Evolutionary conservation across 2,888 invertebrate species (phyloP).

Genomic region (Hemithea aestivaria): DNA sequence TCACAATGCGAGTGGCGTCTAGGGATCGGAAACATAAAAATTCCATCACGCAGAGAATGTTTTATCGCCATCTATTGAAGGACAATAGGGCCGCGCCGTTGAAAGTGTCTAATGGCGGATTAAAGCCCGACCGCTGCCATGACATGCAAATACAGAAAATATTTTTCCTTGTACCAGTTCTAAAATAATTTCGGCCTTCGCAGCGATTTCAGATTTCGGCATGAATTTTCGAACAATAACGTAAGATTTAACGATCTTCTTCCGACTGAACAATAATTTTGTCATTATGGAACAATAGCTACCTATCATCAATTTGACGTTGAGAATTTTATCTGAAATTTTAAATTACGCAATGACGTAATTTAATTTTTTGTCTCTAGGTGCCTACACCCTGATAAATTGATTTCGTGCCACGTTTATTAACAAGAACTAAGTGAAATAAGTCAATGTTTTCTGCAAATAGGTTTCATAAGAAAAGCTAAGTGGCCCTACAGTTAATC

Average conservation of each 20-base stretch:
- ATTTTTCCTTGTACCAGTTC: constrained; percentile 16
- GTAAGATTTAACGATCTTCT: constrained; percentile 22
- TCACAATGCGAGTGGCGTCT: constrained; percentile 49
- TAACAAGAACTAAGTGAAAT: no score
- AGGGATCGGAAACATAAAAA: constrained; percentile 74
- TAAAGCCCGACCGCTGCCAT: constrained; percentile 27
- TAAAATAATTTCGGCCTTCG: constrained; percentile 7
- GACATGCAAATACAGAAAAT: constrained; percentile 36
- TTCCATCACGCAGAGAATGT: constrained; percentile 68
- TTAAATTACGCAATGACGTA: constrained; percentile 18
- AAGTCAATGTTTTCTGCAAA: no score
- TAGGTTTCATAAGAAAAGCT: constrained; percentile 9
- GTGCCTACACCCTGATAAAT: no score
- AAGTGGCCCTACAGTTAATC: constrained; percentile 23
- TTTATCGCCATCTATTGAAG: constrained; percentile 64
- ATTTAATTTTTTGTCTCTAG: no score
- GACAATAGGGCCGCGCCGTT: constrained; percentile 64
- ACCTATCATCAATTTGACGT: constrained; percentile 16
- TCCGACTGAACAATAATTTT: constrained; percentile 27
- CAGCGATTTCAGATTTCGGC: constrained; percentile 10
- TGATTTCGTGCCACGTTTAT: no score
- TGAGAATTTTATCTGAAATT: constrained; percentile 19
- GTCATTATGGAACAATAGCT: constrained; percentile 29
- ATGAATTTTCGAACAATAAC: constrained; percentile 25
- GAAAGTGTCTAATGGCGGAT: constrained; percentile 48